These are phyloP conservation scores for Ophion ventricosus DNA, from an alignment of 2,888 invertebrate species.

Conservation along the genomic window DNA sequence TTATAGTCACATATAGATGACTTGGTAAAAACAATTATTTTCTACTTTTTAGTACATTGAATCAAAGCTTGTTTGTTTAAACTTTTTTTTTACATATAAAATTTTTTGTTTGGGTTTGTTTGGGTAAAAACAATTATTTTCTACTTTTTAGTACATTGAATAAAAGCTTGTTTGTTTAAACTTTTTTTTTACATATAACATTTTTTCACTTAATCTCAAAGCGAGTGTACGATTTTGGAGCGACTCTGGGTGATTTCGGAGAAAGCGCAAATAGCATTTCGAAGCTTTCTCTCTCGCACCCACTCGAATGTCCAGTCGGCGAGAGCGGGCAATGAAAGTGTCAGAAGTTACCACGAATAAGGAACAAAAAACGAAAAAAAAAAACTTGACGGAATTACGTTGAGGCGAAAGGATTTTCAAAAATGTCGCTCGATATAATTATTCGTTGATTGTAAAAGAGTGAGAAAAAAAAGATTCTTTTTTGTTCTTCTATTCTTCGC, in stretches of 20 bases:
- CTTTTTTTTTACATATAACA: not conserved
- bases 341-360: not conserved
- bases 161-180: too few relatives aligned
- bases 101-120: too few relatives aligned
- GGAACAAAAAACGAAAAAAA: not conserved
- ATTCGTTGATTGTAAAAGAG: not conserved
- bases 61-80: too few relatives aligned
- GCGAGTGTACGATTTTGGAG: not conserved
- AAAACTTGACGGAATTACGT: not conserved
- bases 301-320: not conserved
- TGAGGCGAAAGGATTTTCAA: too few relatives aligned
- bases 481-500: not conserved
- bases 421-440: not conserved
- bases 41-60: too few relatives aligned
- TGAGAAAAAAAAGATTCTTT: not conserved
- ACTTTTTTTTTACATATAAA: too few relatives aligned
- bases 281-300: conserved; percentile 3
- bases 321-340: not conserved
- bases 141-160: too few relatives aligned
- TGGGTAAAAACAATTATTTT: too few relatives aligned
- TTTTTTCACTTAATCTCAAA: not conserved
- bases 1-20: too few relatives aligned
- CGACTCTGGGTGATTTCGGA: not conserved
- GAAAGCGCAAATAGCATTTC: conserved; percentile 13
- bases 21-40: too few relatives aligned